Base-by-base conservation (phyloP, 2,888 invertebrate genomes). In the Drosophila ustulata region DNA sequence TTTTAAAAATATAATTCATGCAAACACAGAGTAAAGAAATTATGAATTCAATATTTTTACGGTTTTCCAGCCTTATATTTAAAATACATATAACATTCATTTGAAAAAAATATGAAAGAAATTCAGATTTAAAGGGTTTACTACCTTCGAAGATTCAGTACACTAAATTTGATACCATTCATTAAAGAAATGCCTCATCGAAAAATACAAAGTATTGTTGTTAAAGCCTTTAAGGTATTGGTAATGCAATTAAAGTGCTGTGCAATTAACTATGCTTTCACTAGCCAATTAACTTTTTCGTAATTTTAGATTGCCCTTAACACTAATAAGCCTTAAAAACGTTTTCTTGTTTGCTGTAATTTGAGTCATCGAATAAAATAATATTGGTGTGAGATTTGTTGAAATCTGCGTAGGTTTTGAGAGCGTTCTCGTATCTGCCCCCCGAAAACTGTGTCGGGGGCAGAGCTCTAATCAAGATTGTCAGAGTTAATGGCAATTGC, bases 401-500 rank as follows among this genome's bases (percentile, higher is more conserved):
- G 9, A 45, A 45, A 49, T 49, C 39, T 26, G 49, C 26, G 23
- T 49, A 13, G 13, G 18, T 28, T 37, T 39, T 30, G n/a, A 13
- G 30, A 13, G 30, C 28, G 30, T n/a, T 18, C 49, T 32, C 32
- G 64, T 64, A 43, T 1, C 37, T 58, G 13, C 39, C 39, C 50
- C 63, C 41, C 49, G 9, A 30, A 41, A 41, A 45, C 18, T 43
- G 18, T 43, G 39, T 49, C 41, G 25, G 5, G 37, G 37, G 32
- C 51, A 47, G 11, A 37, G 34, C 43, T 28, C 43, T 51, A 34
- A 61, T 53, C 51, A 18, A 53, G 53, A 78, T 66, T 55, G 50
- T 41, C 25, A 26, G 18, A 58, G 30, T 53, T 71, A 75, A 74
- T 68, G 41, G 78, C 61, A 58, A 68, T 75, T 82, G 64, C 65